Percentiles rank a stretch among this genome's conserved stretches.
Conservation (phyloP, 2,888 invertebrate species). For the Euproctis similis region DNA sequence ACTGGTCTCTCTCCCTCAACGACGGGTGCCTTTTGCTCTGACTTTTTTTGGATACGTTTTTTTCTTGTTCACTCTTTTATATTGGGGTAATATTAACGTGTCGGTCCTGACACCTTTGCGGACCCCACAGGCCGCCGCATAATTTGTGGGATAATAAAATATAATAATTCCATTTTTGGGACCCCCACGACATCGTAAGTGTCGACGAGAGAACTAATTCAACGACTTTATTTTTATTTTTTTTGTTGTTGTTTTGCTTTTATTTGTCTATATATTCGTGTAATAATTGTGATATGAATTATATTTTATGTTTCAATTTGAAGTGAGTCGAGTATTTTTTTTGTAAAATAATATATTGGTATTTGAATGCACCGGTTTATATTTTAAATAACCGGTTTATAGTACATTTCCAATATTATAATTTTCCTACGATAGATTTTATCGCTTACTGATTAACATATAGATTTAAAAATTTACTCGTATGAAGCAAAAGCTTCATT, state of each 20-base stretch:
- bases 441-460: no score
- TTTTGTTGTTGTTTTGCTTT: no score
- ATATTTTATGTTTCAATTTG: constrained; percentile 29
- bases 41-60: no score
- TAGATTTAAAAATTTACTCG: no score
- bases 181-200: constrained; percentile 29
- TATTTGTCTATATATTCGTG: constrained; percentile 15
- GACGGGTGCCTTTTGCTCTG: constrained; percentile 57
- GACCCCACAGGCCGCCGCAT: constrained; percentile 64
- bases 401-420: no score
- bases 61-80: constrained; percentile 48
- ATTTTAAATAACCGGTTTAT: no score
- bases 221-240: constrained; percentile 26
- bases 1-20: constrained; percentile 31
- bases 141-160: constrained; percentile 69
- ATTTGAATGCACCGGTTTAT: no score
- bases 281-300: constrained; percentile 24
- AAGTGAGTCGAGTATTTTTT: constrained; percentile 6
- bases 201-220: constrained; percentile 30
- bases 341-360: no score
- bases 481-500: no score
- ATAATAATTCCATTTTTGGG: constrained; percentile 53
- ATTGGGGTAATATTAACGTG: constrained; percentile 69
- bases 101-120: constrained; percentile 66
- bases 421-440: no score